These are phyloP conservation scores for Macrophya alboannulata DNA, from an alignment of 2,888 invertebrate species.

Conservation along the genomic window DNA sequence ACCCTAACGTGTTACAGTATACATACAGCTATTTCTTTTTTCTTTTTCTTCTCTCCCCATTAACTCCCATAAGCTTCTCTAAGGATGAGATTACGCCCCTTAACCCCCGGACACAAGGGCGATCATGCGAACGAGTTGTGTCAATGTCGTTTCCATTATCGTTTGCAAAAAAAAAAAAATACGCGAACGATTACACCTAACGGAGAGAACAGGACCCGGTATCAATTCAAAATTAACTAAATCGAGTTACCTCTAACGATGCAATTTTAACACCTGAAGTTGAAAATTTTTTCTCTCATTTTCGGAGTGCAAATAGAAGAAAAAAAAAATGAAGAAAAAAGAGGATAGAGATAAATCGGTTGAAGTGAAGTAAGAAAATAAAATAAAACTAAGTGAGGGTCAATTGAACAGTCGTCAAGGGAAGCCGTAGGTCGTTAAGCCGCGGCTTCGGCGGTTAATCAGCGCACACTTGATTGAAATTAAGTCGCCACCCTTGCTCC, in stretches of 20 bases:
- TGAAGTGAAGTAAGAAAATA: background rate
- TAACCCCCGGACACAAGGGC: background rate
- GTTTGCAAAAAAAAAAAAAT: background rate
- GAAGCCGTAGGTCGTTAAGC: slow-evolving; percentile 29
- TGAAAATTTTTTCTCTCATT: background rate
- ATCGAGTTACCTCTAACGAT: background rate
- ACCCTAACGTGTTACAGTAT: slow-evolving; percentile 33
- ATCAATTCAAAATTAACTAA: background rate
- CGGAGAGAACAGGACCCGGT: background rate
- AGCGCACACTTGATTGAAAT: slow-evolving; percentile 49
- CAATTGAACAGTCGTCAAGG: slow-evolving; percentile 12
- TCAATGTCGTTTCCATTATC: background rate
- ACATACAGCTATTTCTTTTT: background rate
- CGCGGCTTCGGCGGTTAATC: slow-evolving; percentile 44
- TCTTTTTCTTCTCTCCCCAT: slow-evolving; percentile 13
- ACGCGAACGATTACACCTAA: background rate
- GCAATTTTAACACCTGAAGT: background rate
- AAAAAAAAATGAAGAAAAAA: too few species aligned
- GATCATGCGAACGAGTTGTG: slow-evolving; percentile 33
- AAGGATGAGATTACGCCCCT: slow-evolving; percentile 26
- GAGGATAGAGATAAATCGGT: background rate
- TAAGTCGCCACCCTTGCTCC: slow-evolving; percentile 38
- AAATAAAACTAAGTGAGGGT: slow-evolving; percentile 30
- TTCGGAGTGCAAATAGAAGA: background rate
- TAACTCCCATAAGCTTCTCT: slow-evolving; percentile 29